phyloP scores from a whole-genome alignment of 2,797 vertebrate genomes.

The Pelochelys cantorii region DNA sequence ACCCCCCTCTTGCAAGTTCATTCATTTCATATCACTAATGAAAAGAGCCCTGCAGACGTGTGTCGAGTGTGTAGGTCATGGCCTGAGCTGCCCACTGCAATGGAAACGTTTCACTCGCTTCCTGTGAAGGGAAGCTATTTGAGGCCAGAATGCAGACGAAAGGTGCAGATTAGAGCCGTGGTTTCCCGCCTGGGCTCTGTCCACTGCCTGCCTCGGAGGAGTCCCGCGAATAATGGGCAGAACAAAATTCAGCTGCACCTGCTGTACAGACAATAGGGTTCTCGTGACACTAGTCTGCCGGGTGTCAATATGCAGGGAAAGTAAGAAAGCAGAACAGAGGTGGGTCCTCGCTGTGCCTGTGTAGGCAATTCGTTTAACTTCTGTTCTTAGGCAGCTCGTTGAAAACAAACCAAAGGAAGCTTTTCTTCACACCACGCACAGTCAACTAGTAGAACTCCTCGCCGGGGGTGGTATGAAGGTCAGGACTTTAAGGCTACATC shows the following conservation, averaged over 20 bases:
- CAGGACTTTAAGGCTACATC: no score
- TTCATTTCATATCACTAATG: fast-evolving
- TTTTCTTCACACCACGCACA: no score
- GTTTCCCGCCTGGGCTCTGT: neutral
- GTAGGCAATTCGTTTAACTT: no score
- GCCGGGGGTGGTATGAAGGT: no score
- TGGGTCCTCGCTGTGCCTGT: no score
- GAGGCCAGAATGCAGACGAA: neutral
- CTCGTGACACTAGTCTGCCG: no score
- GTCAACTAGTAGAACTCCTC: no score
- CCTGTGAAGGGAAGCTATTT: neutral
- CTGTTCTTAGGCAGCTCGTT: no score
- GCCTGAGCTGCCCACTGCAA: neutral
- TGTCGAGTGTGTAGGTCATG: fast-evolving
- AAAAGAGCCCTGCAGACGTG: neutral
- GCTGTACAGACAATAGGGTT: neutral
- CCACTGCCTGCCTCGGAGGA: no score
- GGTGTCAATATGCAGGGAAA: no score
- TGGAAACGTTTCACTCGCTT: neutral
- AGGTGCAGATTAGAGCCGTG: neutral
- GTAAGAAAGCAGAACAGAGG: no score
- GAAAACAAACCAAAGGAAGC: no score
- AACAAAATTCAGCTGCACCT: neutral
- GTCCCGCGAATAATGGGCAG: neutral
- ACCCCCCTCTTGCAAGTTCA: neutral